Evolutionary conservation across 2,113 vertebrate genomes (phyloP), one percentile per base, ranked within the genome.

Genomic region (Zosterops lateralis): DNA sequence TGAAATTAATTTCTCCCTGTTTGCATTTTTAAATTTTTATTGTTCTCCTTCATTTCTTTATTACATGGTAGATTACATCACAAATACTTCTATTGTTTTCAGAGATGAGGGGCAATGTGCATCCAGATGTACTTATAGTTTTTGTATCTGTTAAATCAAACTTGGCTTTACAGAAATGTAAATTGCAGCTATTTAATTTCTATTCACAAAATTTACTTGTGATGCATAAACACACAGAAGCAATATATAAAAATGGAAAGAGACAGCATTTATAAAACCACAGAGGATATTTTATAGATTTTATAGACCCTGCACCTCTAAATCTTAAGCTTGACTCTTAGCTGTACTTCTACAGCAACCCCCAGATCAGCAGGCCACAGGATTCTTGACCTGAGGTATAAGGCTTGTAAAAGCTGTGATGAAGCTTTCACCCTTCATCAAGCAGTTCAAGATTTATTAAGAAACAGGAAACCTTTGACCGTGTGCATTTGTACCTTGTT

Each of bases 121-220:
- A 64, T 61, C 32, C 19, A 57, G 32, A 56, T 14, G 3, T 56
- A 79, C 65, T 74, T 91, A 66, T n/a, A 38, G 16, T 1, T 90
- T 93, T 58, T 86, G 4, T 54, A n/a, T 34, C 29, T 70, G 58
- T 93, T 87, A 86, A 85, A 91, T 91, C 75, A 90, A 90, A 74
- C 14, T 11, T 58, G 54, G 5, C 8, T 79, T 76, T 79, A 61
- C 32, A 86, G 38, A 84, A 92, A 73, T 62, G 25, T 32, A 83
- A 68, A 79, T 54, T 61, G 42, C 47, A 93, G 17, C 25, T 68
- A 45, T 79, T 76, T 73, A 0, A 61, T 79, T 87, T 68, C 38
- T 87, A 25, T n/a, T 78, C 53, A 74, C 32, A 29, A 53, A 82
- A 8, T 85, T 84, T 82, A 80, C 42, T 57, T 89, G 40, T 45